A percentile compares a stretch with the other conserved stretches of the same genome.
phyloP scores from a whole-genome alignment of 2,797 vertebrate species.

The Diplodus puntazzo region DNA sequence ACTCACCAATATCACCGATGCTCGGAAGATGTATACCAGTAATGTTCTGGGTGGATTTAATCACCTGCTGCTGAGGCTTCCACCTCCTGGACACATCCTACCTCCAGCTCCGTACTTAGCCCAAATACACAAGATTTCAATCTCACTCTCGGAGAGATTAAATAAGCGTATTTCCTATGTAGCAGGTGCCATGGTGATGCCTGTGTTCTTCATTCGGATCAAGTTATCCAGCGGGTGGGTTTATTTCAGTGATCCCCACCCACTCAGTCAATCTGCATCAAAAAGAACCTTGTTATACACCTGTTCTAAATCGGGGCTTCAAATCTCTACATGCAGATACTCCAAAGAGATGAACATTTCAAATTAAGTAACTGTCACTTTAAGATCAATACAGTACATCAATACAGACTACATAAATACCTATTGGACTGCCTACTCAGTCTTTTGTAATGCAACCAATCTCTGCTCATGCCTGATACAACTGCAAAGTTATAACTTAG shows the following conservation, averaged over 20 bases:
- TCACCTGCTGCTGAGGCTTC: too few relatives aligned
- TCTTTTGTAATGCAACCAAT: not conserved
- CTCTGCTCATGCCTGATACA: not conserved
- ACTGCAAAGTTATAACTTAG: not conserved
- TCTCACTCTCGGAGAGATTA: not conserved
- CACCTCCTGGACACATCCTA: not conserved
- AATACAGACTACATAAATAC: not conserved
- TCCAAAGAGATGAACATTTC: not conserved
- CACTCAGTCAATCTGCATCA: conserved; percentile 1
- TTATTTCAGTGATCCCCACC: conserved; percentile 1
- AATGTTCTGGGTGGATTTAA: too few relatives aligned
- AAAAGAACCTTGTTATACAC: not conserved
- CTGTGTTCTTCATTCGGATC: not conserved
- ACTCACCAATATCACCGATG: too few relatives aligned
- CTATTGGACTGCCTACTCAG: not conserved
- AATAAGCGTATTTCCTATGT: not conserved
- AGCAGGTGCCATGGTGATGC: not conserved
- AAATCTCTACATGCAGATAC: not conserved
- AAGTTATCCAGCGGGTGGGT: not conserved
- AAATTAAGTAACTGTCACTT: not conserved
- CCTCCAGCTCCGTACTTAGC: not conserved
- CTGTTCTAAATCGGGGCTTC: not conserved
- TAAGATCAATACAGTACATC: not conserved
- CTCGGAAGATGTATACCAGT: too few relatives aligned
- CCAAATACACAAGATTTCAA: not conserved